Percentiles rank a stretch among this genome's conserved stretches.
phyloP scores from a whole-genome alignment of 2,113 vertebrate species.

The Varanus komodoensis region DNA sequence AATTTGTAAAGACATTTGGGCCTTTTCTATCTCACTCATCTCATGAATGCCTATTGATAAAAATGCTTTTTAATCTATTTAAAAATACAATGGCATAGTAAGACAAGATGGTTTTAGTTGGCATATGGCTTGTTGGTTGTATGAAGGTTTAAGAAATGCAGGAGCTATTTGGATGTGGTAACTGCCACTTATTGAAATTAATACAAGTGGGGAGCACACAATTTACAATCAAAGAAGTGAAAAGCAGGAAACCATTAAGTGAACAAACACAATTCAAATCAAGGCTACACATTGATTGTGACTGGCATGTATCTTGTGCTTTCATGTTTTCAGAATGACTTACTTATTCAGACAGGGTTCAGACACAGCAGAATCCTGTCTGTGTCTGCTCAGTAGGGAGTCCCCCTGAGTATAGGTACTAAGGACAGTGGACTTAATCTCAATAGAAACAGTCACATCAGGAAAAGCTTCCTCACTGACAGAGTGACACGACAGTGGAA shows the following conservation, averaged over 20 bases:
- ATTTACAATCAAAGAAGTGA: neutral
- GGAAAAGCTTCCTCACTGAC: no score
- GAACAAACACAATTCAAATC: neutral
- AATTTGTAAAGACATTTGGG: neutral
- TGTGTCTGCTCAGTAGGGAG: no score
- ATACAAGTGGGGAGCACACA: neutral
- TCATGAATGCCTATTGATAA: neutral
- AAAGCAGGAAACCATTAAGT: neutral
- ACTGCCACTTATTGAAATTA: neutral
- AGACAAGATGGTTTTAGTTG: neutral
- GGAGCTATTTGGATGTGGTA: neutral
- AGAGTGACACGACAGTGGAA: no score
- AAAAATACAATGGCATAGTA: neutral
- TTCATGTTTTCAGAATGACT: neutral
- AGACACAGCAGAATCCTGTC: neutral
- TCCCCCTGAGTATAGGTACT: no score
- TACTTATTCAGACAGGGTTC: no score
- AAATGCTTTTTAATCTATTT: slow-evolving; percentile 7
- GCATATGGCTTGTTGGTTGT: neutral
- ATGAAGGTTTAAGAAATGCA: neutral
- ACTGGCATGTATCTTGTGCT: neutral
- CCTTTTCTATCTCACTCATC: neutral
- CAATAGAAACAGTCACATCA: neutral
- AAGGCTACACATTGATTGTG: neutral
- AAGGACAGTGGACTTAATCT: neutral